Percentiles rank a stretch among this genome's conserved stretches.
Evolutionary conservation across 2,797 vertebrate species (phyloP).

Genomic region (Halcyon smyrnensis): DNA sequence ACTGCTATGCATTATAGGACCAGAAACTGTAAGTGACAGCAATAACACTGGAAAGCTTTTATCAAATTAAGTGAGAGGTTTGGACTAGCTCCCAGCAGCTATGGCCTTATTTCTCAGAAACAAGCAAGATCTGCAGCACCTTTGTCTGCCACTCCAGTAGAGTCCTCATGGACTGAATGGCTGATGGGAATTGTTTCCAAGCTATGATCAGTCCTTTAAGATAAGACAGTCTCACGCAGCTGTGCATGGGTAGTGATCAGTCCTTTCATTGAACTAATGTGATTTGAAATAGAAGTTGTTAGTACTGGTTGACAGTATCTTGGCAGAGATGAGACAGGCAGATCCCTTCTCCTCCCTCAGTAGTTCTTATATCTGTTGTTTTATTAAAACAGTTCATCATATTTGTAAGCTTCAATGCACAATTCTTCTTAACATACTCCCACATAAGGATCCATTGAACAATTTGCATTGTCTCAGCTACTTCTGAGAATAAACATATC

Average conservation of each 20-base stretch:
- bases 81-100: slow-evolving; percentile 25
- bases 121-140: neutral
- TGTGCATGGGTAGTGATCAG: neutral
- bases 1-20: neutral
- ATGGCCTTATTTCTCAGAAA: slow-evolving; percentile 17
- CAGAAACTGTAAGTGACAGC: slow-evolving; percentile 22
- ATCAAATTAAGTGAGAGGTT: slow-evolving; percentile 23
- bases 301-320: neutral
- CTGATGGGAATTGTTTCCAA: neutral
- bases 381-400: slow-evolving; percentile 53
- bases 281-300: neutral
- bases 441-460: slow-evolving; percentile 17
- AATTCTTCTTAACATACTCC: slow-evolving; percentile 29
- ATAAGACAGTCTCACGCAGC: neutral
- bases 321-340: neutral
- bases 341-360: slow-evolving; percentile 2
- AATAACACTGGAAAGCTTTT: slow-evolving; percentile 47
- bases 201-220: neutral
- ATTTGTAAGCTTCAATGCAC: slow-evolving; percentile 60
- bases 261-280: neutral
- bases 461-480: slow-evolving; percentile 25
- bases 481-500: slow-evolving; percentile 22
- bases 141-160: neutral
- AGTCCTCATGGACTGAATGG: neutral
- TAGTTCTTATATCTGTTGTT: neutral